Evolutionary conservation across 2,113 vertebrate genomes (phyloP).

Genomic region (Pelusios castaneus): DNA sequence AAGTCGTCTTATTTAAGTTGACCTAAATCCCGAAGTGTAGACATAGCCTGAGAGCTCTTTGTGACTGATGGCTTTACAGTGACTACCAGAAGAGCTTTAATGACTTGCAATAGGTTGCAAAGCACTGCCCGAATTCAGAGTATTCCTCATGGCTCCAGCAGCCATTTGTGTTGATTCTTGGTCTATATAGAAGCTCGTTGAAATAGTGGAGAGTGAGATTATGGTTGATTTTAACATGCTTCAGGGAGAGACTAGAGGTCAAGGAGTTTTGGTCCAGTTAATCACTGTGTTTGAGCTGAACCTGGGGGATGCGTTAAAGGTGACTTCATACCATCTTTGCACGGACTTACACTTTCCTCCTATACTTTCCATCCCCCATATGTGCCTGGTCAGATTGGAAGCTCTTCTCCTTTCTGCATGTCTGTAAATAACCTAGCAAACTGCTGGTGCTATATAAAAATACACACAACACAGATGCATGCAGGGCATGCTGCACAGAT

Average conservation of each 20-base stretch:
- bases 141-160: slow-evolving; percentile 32
- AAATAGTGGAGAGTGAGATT: not conserved
- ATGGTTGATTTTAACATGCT: not conserved
- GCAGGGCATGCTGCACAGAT: not conserved
- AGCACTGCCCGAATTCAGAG: slow-evolving; percentile 7
- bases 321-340: not conserved
- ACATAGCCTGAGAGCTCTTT: slow-evolving; percentile 29
- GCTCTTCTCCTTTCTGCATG: not conserved
- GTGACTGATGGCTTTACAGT: slow-evolving; percentile 12
- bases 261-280: slow-evolving; percentile 5
- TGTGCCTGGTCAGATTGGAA: not conserved
- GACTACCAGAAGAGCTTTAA: slow-evolving; percentile 45
- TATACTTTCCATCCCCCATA: not conserved
- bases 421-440: not conserved
- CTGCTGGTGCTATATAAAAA: not conserved
- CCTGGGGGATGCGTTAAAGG: slow-evolving; percentile 10
- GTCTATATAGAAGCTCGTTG: slow-evolving; percentile 22
- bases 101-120: slow-evolving; percentile 40
- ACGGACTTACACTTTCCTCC: not conserved
- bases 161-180: slow-evolving; percentile 33
- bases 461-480: not conserved
- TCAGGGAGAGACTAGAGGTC: not conserved
- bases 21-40: too few species aligned
- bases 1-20: too few species aligned
- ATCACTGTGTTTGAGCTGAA: slow-evolving; percentile 6